Percentiles rank a stretch among this genome's conserved stretches.
Evolutionary conservation across 2,888 invertebrate genomes (phyloP).

Genomic region (Opisthograptis luteolata): DNA sequence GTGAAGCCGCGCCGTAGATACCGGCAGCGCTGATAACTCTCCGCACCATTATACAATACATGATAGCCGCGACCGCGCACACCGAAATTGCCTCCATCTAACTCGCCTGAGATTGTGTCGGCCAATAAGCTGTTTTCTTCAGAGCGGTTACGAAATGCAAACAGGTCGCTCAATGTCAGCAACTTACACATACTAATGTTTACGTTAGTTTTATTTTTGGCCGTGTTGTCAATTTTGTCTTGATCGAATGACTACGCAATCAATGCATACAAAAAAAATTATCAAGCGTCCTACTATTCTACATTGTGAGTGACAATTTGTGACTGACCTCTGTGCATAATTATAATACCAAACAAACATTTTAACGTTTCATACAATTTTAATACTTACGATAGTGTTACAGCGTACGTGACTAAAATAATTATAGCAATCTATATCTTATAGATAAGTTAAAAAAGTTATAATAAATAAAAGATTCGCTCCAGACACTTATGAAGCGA

Average conservation of each 20-base stretch:
- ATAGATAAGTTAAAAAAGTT: conserved; percentile 11
- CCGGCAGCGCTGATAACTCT: conserved; percentile 74
- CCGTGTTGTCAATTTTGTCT: conserved; percentile 22
- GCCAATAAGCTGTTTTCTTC: conserved; percentile 47
- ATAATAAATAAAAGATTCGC: conserved; percentile 22
- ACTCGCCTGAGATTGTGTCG: conserved; percentile 43
- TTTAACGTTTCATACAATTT: conserved; percentile 31
- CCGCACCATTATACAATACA: conserved; percentile 65
- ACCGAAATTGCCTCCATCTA: conserved; percentile 42
- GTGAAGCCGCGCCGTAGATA: conserved; percentile 73
- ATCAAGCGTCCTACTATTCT: conserved; percentile 3
- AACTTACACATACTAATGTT: conserved; percentile 42
- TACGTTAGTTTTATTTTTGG: conserved; percentile 35
- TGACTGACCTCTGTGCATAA: no score
- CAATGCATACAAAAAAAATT: conserved; percentile 2
- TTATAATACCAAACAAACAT: background rate
- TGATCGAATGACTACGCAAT: conserved; percentile 9
- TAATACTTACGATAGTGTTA: conserved; percentile 45
- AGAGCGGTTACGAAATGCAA: conserved; percentile 44
- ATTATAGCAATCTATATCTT: conserved; percentile 10
- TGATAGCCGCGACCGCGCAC: conserved; percentile 51
- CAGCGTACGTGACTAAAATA: conserved; percentile 23
- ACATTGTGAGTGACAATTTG: no score
- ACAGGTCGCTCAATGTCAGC: conserved; percentile 40
- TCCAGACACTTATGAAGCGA: conserved; percentile 58